phyloP scores from a whole-genome alignment of 2,113 vertebrate species.

The Cyprinodon tularosa region DNA sequence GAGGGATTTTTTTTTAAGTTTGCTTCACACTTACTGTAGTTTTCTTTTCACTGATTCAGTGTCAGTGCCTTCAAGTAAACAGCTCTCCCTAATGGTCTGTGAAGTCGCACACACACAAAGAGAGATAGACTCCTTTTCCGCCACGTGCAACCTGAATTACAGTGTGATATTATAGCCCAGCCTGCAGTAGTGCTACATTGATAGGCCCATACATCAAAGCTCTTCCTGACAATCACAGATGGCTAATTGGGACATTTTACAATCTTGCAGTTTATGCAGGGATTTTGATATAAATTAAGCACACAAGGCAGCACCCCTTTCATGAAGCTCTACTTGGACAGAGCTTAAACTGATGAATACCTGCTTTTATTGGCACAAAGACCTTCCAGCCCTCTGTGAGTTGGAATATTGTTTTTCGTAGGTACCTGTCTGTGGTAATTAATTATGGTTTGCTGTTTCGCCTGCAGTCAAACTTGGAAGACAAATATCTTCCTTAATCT shows the following conservation, averaged over 20 bases:
- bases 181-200: slow-evolving; percentile 65
- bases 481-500: slow-evolving; percentile 53
- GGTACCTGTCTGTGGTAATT: slow-evolving; percentile 92
- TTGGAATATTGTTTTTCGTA: slow-evolving; percentile 81
- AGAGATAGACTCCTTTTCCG: slow-evolving; percentile 52
- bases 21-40: slow-evolving; percentile 20
- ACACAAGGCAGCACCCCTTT: slow-evolving; percentile 50
- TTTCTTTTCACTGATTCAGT: slow-evolving; percentile 29
- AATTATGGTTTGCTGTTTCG: slow-evolving; percentile 89
- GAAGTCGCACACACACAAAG: slow-evolving; percentile 50
- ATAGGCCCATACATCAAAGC: slow-evolving; percentile 71
- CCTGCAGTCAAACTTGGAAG: slow-evolving; percentile 83
- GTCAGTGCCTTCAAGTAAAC: slow-evolving; percentile 14
- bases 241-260: slow-evolving; percentile 74
- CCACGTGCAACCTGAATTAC: slow-evolving; percentile 60
- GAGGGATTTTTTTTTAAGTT: slow-evolving; percentile 29
- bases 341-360: slow-evolving; percentile 69
- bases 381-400: slow-evolving; percentile 71
- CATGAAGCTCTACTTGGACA: slow-evolving; percentile 54
- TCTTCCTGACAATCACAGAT: slow-evolving; percentile 70
- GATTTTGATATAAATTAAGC: slow-evolving; percentile 71
- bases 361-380: slow-evolving; percentile 69
- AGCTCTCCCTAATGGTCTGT: slow-evolving; percentile 55
- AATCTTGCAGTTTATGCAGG: slow-evolving; percentile 63
- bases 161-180: slow-evolving; percentile 51